These are phyloP conservation scores for Panagrolaimus sp. DNA, from an alignment of 1,140 invertebrate species.

Conservation along the genomic window DNA sequence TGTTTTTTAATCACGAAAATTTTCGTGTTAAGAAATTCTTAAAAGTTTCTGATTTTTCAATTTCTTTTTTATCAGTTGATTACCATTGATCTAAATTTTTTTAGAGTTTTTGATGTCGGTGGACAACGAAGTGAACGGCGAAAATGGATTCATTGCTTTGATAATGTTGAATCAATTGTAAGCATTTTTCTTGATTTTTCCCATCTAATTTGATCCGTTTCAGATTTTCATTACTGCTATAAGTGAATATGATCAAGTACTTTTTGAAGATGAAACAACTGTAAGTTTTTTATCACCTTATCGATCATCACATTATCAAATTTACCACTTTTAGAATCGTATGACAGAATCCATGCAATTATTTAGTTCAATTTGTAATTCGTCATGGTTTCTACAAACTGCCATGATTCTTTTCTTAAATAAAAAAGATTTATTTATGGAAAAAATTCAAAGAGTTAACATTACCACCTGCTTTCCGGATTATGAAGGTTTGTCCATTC, in stretches of 20 bases:
- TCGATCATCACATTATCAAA: not conserved
- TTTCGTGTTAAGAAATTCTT: too few relatives aligned
- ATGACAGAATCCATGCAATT: conserved; percentile 59
- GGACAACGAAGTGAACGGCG: conserved; percentile 60
- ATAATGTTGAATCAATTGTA: conserved; percentile 57
- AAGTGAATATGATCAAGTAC: conserved; percentile 61
- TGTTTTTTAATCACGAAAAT: too few relatives aligned
- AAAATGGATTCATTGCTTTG: conserved; percentile 62
- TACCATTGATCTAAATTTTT: conserved; percentile 14
- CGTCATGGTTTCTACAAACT: conserved; percentile 56
- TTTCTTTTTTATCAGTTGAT: too few relatives aligned
- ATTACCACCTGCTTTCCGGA: conserved; percentile 51
- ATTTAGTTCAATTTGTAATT: conserved; percentile 58
- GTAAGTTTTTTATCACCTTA: conserved; percentile 7
- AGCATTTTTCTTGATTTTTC: not conserved
- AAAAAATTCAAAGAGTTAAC: conserved; percentile 51
- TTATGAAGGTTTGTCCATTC: conserved; percentile 38
- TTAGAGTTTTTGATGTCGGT: conserved; percentile 91
- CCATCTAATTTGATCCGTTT: conserved; percentile 15
- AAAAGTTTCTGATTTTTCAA: too few relatives aligned
- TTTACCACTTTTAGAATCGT: conserved; percentile 55
- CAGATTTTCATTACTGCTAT: conserved; percentile 62
- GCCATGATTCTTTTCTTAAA: conserved; percentile 48
- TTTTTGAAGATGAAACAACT: conserved; percentile 60
- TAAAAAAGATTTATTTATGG: conserved; percentile 48